phyloP scores from a whole-genome alignment of 1,140 invertebrate genomes.

The Hycleus cichorii region DNA sequence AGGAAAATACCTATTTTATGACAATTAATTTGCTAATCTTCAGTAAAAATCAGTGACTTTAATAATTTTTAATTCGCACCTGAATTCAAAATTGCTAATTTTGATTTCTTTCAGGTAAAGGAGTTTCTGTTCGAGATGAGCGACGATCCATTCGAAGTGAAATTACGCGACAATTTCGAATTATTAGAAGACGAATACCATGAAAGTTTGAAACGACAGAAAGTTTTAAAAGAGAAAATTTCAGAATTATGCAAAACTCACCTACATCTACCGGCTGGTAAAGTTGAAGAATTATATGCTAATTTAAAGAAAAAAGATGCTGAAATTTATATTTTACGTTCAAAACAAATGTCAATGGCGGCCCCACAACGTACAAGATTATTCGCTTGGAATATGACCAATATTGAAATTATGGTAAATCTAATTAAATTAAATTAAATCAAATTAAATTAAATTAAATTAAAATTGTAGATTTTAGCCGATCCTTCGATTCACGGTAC shows the following conservation, averaged over 20 bases:
- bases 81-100: constrained; percentile 3
- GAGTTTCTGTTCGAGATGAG: constrained; percentile 84
- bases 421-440: background rate
- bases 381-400: constrained; percentile 72
- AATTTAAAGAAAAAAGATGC: constrained; percentile 83
- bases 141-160: constrained; percentile 98
- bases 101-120: constrained; percentile 52
- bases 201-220: constrained; percentile 86
- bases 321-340: constrained; percentile 91
- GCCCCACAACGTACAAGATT: constrained; percentile 66
- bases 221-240: constrained; percentile 82
- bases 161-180: constrained; percentile 92
- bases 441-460: background rate
- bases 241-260: constrained; percentile 71
- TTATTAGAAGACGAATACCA: constrained; percentile 93
- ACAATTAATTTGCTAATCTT: no score
- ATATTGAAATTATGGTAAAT: constrained; percentile 51
- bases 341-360: constrained; percentile 68
- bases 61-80: no score
- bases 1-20: no score
- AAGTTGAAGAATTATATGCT: constrained; percentile 83
- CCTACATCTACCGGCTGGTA: constrained; percentile 72
- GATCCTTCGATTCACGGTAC: constrained; percentile 79
- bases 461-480: constrained; percentile 52
- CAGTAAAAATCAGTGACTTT: no score